Conservation (phyloP, 2,113 vertebrate species). For the Dipodomys merriami region DNA sequence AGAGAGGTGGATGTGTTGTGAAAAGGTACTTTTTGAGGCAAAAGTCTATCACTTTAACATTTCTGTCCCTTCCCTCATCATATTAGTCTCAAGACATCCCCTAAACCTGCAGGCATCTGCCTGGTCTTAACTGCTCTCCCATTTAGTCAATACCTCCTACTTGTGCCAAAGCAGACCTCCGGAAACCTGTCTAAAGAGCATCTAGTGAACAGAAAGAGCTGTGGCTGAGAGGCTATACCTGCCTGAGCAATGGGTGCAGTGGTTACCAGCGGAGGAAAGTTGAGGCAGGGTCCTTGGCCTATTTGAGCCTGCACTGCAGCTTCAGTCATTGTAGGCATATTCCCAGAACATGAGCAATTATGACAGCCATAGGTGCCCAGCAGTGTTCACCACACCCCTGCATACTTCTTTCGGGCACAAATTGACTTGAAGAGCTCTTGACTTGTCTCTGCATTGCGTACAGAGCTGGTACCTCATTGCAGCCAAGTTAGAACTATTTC, state of each 20-base stretch:
- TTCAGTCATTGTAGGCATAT: not conserved
- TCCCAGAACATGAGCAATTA: not conserved
- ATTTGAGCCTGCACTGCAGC: not conserved
- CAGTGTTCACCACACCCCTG: not conserved
- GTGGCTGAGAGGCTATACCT: fast-evolving
- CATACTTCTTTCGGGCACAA: not conserved
- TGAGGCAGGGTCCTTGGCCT: not conserved
- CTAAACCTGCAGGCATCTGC: not conserved
- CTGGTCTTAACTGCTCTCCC: not conserved
- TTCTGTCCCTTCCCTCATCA: not conserved
- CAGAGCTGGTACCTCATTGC: not conserved
- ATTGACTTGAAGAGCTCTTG: not conserved
- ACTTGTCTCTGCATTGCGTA: not conserved
- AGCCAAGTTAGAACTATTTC: constrained; percentile 47
- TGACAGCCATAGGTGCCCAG: not conserved
- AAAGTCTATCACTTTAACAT: not conserved
- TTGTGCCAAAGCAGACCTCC: not conserved
- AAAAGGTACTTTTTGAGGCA: not conserved
- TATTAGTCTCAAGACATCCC: not conserved
- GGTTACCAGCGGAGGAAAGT: not conserved
- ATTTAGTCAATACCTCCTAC: not conserved
- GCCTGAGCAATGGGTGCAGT: fast-evolving
- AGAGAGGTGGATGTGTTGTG: fast-evolving
- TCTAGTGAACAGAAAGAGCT: not conserved
- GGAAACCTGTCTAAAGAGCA: not conserved